Base-by-base conservation (phyloP, 1,140 invertebrate species). In the Nebria ingens region DNA sequence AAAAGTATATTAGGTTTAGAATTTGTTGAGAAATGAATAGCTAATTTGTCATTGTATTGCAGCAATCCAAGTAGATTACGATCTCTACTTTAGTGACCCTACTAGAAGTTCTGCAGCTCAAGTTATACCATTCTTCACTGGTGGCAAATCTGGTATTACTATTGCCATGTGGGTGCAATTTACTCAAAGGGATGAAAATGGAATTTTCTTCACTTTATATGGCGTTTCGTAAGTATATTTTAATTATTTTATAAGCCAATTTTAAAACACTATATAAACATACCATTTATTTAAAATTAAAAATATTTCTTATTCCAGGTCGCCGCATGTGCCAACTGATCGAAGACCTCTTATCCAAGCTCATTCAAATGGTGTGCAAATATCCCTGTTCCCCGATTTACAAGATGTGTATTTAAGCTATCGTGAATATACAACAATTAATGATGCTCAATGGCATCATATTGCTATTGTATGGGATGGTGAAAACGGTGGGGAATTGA, bases 371-470 rank as follows among this genome's bases (percentile, higher is more conserved):
- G 91, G 91, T 4, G 86, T 96, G 0, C 86, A 91, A 68, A 81
- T 97, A 12, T 91, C 89, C 0, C 72, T 97, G 1, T 93, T 96
- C 76, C 81, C 84, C 21, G 89, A 93, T 62, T 69, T 89, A 1
- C 88, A 91, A 71, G 90, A 93, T 66, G 87, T 92, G n/a, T 93
- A 91, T 72, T 72, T 93, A 17, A 89, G 87, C 63, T 97, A 92
- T 71, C 81, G 85, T 52, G 89, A 93, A 68, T 94, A 89, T 61
- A 91, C 94, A 2, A 92, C 91, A 0, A 86, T 97, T 19, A 97
- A 95, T 63, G 93, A 97, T 65, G 93, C 92, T 9, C 89, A 94
- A 68, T 97, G 93, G 94, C 94, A 97, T 77, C 93, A 97, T 68
- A 81, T 97, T 15, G 91, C 93, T 15, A 76, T 97, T 19, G 87